Percentiles rank a stretch among this genome's conserved stretches.
Conservation (phyloP, 2,113 vertebrate genomes). For the Chroicocephalus ridibundus region DNA sequence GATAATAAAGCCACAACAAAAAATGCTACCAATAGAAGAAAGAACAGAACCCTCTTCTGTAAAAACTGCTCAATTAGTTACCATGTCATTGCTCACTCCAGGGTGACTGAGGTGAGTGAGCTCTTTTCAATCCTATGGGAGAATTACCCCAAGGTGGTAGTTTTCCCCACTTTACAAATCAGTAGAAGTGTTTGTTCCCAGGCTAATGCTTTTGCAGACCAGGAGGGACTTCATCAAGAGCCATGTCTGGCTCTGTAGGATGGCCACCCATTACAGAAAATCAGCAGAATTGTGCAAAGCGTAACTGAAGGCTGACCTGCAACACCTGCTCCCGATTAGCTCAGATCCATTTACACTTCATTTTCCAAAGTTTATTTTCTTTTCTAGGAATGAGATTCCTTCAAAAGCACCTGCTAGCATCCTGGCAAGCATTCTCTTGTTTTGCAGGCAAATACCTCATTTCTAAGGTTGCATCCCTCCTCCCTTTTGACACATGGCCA, state of each 20-base stretch:
- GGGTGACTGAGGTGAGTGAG: background rate
- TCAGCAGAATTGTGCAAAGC: background rate
- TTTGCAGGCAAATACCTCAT: background rate
- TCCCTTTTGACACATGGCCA: background rate
- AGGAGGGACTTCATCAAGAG: background rate
- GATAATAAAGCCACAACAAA: background rate
- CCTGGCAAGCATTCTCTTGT: background rate
- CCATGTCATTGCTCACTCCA: background rate
- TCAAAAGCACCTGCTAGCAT: conserved; percentile 4
- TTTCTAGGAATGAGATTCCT: background rate
- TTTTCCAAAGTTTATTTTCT: conserved; percentile 2
- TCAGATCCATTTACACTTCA: background rate
- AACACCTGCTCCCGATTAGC: background rate
- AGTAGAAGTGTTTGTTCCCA: background rate
- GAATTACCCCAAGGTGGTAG: background rate
- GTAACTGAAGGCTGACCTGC: background rate
- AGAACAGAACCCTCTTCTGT: background rate
- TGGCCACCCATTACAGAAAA: background rate
- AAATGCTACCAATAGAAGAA: background rate
- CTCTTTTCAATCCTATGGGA: background rate
- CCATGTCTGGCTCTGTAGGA: background rate
- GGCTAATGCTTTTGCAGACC: background rate
- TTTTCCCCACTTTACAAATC: background rate
- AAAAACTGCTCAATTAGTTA: background rate
- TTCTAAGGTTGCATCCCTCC: background rate